Evolutionary conservation across 2,113 vertebrate genomes (phyloP), one percentile per base, ranked within the genome.

Genomic region (Podarcis muralis): DNA sequence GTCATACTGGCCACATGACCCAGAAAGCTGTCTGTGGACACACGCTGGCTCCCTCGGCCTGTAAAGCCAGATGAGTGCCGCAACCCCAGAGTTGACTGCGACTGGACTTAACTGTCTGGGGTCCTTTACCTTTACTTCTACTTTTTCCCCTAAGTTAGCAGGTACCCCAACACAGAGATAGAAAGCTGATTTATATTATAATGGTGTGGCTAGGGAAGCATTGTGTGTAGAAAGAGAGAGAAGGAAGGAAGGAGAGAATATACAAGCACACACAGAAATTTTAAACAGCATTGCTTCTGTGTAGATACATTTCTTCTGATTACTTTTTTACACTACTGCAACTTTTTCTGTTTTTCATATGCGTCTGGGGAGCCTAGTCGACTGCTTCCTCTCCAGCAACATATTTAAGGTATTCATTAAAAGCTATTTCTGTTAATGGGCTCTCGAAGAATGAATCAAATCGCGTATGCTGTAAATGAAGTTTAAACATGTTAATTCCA

Each of bases 401-500:
- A 66, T 84, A 91, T 7, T 85, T 88, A 91, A 96, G 93, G 89
- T 84, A 91, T 87, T 95, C 40, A 87, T 95, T 94, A 92, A 94
- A 92, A 89, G 35, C 9, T 9, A 89, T 74, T 48, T 94, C 75
- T 90, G 68, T 88, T 88, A 94, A 81, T 84, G 53, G 22, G 83
- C 91, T 93, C 77, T 92, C 80, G 53, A 88, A 94, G 89, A 95
- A 93, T 2, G 0, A 37, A 69, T 75, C 84, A 93, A 93, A 94
- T 90, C 81, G 66, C 87, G 72, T 91, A 48, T 85, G 80, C 53
- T 87, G 84, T 94, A 96, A 94, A 96, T 92, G 87, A 93, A 91
- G 23, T 81, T 92, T 93, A 94, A 93, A 88, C 27, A 79, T 85
- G 74, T 93, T 94, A 83, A 95, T 96, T 96, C 95, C 93, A 94